Conservation (phyloP, 2,888 invertebrate species). For the Archaeoteleia sp. region DNA sequence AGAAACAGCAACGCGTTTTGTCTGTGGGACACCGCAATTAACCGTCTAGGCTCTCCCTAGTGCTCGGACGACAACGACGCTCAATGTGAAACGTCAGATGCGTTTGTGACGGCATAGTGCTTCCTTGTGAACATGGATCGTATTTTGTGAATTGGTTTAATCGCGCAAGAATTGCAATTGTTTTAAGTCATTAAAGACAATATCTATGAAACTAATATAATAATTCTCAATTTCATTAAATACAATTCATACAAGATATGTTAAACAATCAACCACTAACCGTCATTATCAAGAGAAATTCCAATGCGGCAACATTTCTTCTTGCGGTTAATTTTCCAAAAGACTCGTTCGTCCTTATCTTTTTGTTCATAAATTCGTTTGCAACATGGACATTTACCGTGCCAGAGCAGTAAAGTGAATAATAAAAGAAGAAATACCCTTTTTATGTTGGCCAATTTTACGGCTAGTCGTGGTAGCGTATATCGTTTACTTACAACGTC, state of each 20-base stretch:
- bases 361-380: slow-evolving; percentile 30
- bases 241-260: too few relatives aligned
- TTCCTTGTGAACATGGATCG: slow-evolving; percentile 23
- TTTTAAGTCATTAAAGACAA: neutral
- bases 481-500: slow-evolving; percentile 59
- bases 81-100: slow-evolving; percentile 64
- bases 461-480: slow-evolving; percentile 58
- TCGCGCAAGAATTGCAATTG: too few relatives aligned
- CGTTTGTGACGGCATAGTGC: slow-evolving; percentile 35
- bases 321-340: neutral
- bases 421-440: slow-evolving; percentile 61
- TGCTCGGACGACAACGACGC: slow-evolving; percentile 60
- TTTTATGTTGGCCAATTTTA: slow-evolving; percentile 58
- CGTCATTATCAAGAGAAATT: neutral
- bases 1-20: slow-evolving; percentile 62
- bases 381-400: slow-evolving; percentile 58
- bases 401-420: slow-evolving; percentile 64
- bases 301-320: neutral
- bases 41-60: slow-evolving; percentile 61
- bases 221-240: too few relatives aligned
- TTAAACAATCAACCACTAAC: too few relatives aligned
- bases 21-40: slow-evolving; percentile 69
- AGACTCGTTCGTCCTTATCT: slow-evolving; percentile 4
- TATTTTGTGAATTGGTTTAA: too few relatives aligned
- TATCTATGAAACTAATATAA: too few relatives aligned